Conservation (phyloP, 2,888 invertebrate genomes). For the Alloplasta piceator region DNA sequence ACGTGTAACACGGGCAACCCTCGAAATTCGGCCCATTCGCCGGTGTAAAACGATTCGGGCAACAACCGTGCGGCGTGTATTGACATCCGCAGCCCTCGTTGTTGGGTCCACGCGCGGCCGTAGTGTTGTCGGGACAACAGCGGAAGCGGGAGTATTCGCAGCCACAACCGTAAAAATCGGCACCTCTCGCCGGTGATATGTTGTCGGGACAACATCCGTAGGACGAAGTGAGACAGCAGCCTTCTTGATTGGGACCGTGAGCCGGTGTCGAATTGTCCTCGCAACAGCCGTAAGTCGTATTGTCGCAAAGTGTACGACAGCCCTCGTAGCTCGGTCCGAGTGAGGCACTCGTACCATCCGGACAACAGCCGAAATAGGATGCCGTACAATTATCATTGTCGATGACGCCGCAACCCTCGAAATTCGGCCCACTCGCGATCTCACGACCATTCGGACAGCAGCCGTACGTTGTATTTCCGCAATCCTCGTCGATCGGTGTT, state of each 20-base stretch:
- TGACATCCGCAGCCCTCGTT: slow-evolving; percentile 93
- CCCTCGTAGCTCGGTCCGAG: slow-evolving; percentile 89
- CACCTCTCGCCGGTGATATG: slow-evolving; percentile 91
- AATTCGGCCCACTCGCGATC: slow-evolving; percentile 86
- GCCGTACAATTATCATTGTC: slow-evolving; percentile 84
- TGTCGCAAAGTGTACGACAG: slow-evolving; percentile 89
- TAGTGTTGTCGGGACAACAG: slow-evolving; percentile 94
- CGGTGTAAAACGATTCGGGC: slow-evolving; percentile 91
- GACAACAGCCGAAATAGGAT: slow-evolving; percentile 90
- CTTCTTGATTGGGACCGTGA: slow-evolving; percentile 92
- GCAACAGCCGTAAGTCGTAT: slow-evolving; percentile 93
- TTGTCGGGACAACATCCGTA: slow-evolving; percentile 97
- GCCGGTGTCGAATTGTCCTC: slow-evolving; percentile 93
- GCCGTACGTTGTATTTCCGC: slow-evolving; percentile 86
- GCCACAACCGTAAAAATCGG: slow-evolving; percentile 89
- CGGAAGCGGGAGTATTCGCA: slow-evolving; percentile 91
- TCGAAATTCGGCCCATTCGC: slow-evolving; percentile 91
- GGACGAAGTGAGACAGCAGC: slow-evolving; percentile 90
- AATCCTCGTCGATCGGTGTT: slow-evolving; percentile 80
- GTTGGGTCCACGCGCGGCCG: slow-evolving; percentile 90
- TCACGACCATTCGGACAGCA: slow-evolving; percentile 90
- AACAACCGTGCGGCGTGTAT: slow-evolving; percentile 90
- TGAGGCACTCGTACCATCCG: slow-evolving; percentile 88
- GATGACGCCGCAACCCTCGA: slow-evolving; percentile 86
- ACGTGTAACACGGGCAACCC: slow-evolving; percentile 93